Percentiles rank a stretch among this genome's conserved stretches.
phyloP scores from a whole-genome alignment of 2,113 vertebrate genomes.

The Callospermophilus lateralis region DNA sequence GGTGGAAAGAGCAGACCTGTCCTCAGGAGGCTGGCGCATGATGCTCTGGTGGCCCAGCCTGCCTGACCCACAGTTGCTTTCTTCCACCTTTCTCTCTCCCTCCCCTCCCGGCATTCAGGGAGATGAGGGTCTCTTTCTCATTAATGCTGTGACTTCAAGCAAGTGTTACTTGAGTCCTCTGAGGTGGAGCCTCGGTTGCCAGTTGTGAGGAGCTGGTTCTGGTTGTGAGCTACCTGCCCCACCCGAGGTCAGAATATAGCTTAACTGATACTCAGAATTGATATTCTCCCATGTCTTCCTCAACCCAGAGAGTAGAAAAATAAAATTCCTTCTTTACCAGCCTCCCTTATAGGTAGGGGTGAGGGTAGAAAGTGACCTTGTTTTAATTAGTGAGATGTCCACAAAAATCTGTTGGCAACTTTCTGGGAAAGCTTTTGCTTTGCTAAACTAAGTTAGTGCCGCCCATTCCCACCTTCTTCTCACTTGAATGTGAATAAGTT shows the following conservation, averaged over 20 bases:
- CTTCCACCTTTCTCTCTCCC: neutral
- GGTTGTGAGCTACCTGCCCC: neutral
- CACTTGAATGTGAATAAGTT: neutral
- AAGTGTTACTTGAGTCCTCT: neutral
- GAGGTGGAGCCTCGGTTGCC: neutral
- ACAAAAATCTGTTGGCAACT: neutral
- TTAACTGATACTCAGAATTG: neutral
- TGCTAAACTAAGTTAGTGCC: neutral
- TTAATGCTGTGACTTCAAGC: neutral
- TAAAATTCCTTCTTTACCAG: conserved; percentile 1
- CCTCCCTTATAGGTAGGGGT: neutral
- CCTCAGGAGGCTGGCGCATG: accelerated
- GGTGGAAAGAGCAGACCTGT: neutral
- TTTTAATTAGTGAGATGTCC: neutral
- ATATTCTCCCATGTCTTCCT: neutral
- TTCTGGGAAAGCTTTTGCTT: conserved; percentile 1
- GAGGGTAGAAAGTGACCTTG: neutral
- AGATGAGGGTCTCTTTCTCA: neutral
- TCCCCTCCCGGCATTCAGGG: neutral
- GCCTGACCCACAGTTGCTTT: neutral
- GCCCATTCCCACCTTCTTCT: neutral
- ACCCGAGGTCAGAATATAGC: neutral
- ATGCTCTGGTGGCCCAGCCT: neutral
- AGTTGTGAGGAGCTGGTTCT: neutral
- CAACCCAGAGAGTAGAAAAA: neutral